Conservation (phyloP, 2,113 vertebrate genomes). For the Podiceps cristatus region DNA sequence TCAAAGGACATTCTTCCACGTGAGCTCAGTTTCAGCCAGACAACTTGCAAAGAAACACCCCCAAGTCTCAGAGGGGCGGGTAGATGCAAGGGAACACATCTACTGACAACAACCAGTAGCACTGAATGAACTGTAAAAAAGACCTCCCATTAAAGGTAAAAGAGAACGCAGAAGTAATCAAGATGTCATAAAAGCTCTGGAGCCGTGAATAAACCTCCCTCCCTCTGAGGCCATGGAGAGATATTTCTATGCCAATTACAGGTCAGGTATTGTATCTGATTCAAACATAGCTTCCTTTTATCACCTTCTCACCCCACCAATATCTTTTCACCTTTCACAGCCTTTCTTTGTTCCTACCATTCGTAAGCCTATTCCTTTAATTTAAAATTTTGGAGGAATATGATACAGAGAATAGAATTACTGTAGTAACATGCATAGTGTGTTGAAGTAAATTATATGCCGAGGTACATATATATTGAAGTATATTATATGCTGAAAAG, state of each 20-base stretch:
- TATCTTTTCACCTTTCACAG: background rate
- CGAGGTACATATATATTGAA: background rate
- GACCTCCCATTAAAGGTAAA: background rate
- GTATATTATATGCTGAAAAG: background rate
- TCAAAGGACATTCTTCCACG: background rate
- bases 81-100: background rate
- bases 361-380: background rate
- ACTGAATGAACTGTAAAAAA: fast-evolving
- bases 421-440: background rate
- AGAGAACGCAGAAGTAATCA: background rate
- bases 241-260: background rate
- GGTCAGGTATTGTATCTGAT: background rate
- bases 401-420: background rate
- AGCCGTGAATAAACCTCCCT: background rate
- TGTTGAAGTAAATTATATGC: background rate
- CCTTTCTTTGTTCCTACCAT: background rate
- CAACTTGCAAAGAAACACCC: background rate
- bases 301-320: background rate
- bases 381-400: background rate
- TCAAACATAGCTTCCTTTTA: background rate
- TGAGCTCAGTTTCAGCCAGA: background rate
- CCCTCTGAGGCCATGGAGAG: background rate
- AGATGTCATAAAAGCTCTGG: background rate
- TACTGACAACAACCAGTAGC: background rate
- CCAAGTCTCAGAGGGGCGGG: background rate